Evolutionary conservation across 2,888 invertebrate species (phyloP).

Genomic region (Thymelicus sylvestris): DNA sequence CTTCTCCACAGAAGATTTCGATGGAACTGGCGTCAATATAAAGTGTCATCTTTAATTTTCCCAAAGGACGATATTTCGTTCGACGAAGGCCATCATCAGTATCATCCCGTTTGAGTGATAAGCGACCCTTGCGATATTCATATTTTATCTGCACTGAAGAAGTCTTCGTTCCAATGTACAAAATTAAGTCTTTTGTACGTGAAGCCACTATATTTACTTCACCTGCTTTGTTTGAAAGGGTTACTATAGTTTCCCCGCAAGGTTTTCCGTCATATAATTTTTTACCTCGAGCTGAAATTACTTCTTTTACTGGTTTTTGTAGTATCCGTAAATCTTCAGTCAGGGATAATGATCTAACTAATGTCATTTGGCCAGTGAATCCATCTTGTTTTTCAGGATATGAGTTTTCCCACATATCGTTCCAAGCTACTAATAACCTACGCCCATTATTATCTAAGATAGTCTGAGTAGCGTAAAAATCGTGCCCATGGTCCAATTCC

Average conservation of each 20-base stretch:
- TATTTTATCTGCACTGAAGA: slow-evolving; percentile 54
- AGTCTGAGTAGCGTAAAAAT: slow-evolving; percentile 77
- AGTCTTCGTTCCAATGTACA: slow-evolving; percentile 55
- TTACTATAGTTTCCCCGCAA: slow-evolving; percentile 42
- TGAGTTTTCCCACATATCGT: slow-evolving; percentile 72
- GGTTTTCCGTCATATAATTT: slow-evolving; percentile 50
- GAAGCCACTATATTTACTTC: slow-evolving; percentile 56
- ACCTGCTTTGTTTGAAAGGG: slow-evolving; percentile 57
- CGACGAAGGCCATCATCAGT: slow-evolving; percentile 63
- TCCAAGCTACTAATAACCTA: slow-evolving; percentile 71
- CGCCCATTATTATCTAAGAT: slow-evolving; percentile 54
- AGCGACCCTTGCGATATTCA: slow-evolving; percentile 46
- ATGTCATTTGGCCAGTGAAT: slow-evolving; percentile 71
- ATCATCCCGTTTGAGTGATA: slow-evolving; percentile 63
- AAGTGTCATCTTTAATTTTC: slow-evolving; percentile 50
- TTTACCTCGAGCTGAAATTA: slow-evolving; percentile 45
- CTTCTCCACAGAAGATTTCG: slow-evolving; percentile 62
- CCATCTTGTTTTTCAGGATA: slow-evolving; percentile 70
- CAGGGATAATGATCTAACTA: slow-evolving; percentile 64
- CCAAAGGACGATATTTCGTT: slow-evolving; percentile 60
- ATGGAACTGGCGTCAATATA: slow-evolving; percentile 68
- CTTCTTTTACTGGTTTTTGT: slow-evolving; percentile 61
- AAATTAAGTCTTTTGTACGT: slow-evolving; percentile 47
- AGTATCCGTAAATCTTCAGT: slow-evolving; percentile 51
- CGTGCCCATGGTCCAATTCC: slow-evolving; percentile 72